These are phyloP conservation scores for Scaptomyza polygonia DNA, from an alignment of 2,888 invertebrate species.

Conservation along the genomic window DNA sequence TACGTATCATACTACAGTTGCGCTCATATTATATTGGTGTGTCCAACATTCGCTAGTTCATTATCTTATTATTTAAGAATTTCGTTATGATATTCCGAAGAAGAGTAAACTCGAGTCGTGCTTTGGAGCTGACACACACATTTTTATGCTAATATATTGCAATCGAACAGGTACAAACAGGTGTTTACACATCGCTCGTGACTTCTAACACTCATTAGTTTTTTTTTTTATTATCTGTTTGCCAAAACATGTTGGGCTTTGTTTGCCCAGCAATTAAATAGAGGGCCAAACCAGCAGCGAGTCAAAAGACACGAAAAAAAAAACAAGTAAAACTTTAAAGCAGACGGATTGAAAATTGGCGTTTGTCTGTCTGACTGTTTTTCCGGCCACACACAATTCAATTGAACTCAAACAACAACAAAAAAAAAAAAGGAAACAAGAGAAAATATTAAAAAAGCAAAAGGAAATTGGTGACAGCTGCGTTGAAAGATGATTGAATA, in stretches of 20 bases:
- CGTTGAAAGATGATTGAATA: conserved; percentile 62
- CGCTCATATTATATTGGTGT: too few species aligned
- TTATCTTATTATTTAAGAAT: too few species aligned
- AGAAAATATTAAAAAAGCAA: conserved; percentile 8
- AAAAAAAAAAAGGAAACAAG: neutral
- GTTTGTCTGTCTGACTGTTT: conserved; percentile 49
- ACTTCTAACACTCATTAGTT: too few species aligned
- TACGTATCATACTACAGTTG: too few species aligned
- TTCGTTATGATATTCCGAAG: too few species aligned
- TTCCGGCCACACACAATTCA: conserved; percentile 19
- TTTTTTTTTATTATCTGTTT: conserved; percentile 15
- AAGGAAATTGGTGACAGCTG: conserved; percentile 64
- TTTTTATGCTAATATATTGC: too few species aligned
- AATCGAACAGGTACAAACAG: too few species aligned
- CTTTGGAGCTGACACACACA: too few species aligned
- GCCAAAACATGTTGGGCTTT: conserved; percentile 18
- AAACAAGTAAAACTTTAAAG: conserved; percentile 11
- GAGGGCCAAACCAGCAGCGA: conserved; percentile 24
- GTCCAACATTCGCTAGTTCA: too few species aligned
- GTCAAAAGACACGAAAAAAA: neutral
- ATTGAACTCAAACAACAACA: conserved; percentile 4
- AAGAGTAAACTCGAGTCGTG: too few species aligned
- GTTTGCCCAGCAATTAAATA: conserved; percentile 62
- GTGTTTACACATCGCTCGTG: too few species aligned
- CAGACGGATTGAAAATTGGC: conserved; percentile 2